phyloP scores from a whole-genome alignment of 2,797 vertebrate genomes.

The Sebastes trivittatus region DNA sequence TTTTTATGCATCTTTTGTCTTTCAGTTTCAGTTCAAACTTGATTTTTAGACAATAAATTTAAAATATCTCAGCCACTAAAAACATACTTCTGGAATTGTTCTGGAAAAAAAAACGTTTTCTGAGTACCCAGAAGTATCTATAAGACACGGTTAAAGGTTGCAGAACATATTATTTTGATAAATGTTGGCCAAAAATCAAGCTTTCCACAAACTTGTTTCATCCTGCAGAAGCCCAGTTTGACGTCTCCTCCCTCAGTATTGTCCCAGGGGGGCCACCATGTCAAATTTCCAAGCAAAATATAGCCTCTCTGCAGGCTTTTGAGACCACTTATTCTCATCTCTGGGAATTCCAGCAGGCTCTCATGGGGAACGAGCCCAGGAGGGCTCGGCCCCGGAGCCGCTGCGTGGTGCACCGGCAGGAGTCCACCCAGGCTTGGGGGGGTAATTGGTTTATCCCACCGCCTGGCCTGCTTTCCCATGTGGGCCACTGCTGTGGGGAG shows the following conservation, averaged over 20 bases:
- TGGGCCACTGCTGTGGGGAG: slow-evolving; percentile 84
- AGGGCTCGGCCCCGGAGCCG: slow-evolving; percentile 64
- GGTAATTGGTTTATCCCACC: slow-evolving; percentile 84
- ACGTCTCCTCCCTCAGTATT: slow-evolving; percentile 58
- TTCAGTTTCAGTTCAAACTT: neutral
- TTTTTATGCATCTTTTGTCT: neutral
- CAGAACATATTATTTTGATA: neutral
- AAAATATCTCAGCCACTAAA: neutral
- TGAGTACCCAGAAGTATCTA: neutral
- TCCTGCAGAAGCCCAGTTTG: slow-evolving; percentile 42
- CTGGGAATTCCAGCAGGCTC: slow-evolving; percentile 77
- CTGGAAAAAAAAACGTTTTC: neutral
- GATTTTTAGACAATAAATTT: neutral
- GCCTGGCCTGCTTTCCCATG: slow-evolving; percentile 83
- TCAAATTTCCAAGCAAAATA: slow-evolving; percentile 68
- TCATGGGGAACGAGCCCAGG: slow-evolving; percentile 69
- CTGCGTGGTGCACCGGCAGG: slow-evolving; percentile 65
- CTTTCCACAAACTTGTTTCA: slow-evolving; percentile 1
- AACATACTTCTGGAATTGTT: neutral
- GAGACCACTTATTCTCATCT: slow-evolving; percentile 69
- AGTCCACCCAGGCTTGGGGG: slow-evolving; percentile 74
- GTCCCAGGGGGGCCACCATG: slow-evolving; percentile 62
- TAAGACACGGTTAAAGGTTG: neutral
- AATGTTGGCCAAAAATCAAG: slow-evolving; percentile 15
- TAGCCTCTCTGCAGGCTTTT: slow-evolving; percentile 62